Conservation (phyloP, 2,888 invertebrate species). For the Leptinotarsa rubiginosa region DNA sequence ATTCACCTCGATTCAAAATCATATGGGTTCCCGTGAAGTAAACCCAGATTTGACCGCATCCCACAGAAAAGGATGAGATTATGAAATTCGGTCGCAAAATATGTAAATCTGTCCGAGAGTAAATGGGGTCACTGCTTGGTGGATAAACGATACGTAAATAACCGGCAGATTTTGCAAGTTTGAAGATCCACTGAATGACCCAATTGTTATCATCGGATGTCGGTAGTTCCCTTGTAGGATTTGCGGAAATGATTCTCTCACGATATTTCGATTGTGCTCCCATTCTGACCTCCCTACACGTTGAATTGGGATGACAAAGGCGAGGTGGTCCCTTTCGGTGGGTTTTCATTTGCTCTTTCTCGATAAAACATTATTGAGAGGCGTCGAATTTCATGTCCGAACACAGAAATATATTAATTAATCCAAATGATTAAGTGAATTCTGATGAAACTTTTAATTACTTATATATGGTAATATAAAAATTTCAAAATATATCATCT, state of each 20-base stretch:
- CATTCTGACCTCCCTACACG: constrained; percentile 16
- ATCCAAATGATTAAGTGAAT: too few relatives aligned
- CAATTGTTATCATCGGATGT: constrained; percentile 27
- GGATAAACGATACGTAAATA: background rate
- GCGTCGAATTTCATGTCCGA: background rate
- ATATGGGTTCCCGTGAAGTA: background rate
- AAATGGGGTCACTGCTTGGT: constrained; percentile 10
- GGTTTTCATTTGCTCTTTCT: constrained; percentile 2
- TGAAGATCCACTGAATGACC: constrained; percentile 30
- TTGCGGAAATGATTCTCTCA: constrained; percentile 38
- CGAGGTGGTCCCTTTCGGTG: background rate
- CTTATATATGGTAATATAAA: too few relatives aligned
- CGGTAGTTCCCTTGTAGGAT: constrained; percentile 32
- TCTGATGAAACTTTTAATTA: too few relatives aligned
- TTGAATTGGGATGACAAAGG: constrained; percentile 18
- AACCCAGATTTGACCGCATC: constrained; percentile 6
- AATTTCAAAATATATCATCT: too few relatives aligned
- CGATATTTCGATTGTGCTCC: constrained; percentile 30
- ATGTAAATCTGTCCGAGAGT: constrained; percentile 11
- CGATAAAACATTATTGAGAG: constrained; percentile 9
- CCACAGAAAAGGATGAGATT: background rate
- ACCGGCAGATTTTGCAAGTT: constrained; percentile 16
- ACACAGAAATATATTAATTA: background rate
- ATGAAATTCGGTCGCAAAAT: constrained; percentile 13
- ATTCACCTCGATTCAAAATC: background rate